Conservation (phyloP, 2,888 invertebrate genomes). For the Drosophila differens region DNA sequence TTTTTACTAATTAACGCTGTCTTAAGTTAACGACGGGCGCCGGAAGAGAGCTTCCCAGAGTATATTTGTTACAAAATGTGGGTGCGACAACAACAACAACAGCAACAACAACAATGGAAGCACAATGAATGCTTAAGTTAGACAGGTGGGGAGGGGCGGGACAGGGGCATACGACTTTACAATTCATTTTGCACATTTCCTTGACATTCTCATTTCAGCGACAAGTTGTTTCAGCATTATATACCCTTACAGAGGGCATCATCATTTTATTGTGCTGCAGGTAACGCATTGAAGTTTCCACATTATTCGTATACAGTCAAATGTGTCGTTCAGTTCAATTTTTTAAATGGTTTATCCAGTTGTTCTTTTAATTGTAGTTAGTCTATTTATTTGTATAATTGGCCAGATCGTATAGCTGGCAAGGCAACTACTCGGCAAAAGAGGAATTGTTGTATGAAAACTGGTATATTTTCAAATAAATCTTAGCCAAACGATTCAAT, state of each 20-base stretch:
- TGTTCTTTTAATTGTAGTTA: not conserved
- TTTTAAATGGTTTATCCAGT: not conserved
- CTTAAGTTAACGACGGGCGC: constrained; percentile 45
- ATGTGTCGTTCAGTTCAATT: not conserved
- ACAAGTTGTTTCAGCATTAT: constrained; percentile 9
- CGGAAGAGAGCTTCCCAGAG: constrained; percentile 38
- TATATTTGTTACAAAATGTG: constrained; percentile 38
- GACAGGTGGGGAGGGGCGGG: constrained; percentile 9
- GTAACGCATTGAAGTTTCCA: constrained; percentile 6
- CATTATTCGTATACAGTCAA: not conserved
- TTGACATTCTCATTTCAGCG: constrained; percentile 75
- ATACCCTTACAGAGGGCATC: not conserved
- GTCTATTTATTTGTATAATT: not conserved
- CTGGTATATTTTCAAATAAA: not conserved
- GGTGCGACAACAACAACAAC: constrained; percentile 31
- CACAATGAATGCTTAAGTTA: constrained; percentile 35
- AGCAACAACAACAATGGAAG: constrained; percentile 36
- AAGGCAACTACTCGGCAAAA: not conserved
- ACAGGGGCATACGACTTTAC: constrained; percentile 48
- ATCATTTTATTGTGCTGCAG: not conserved
- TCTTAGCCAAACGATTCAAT: not conserved
- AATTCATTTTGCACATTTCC: constrained; percentile 80
- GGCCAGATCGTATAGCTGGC: not conserved
- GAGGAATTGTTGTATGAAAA: not conserved
- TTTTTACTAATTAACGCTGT: constrained; percentile 35